A percentile compares a stretch with the other conserved stretches of the same genome.
phyloP scores from a whole-genome alignment of 2,888 invertebrate species.

The Ochropleura leucogaster region DNA sequence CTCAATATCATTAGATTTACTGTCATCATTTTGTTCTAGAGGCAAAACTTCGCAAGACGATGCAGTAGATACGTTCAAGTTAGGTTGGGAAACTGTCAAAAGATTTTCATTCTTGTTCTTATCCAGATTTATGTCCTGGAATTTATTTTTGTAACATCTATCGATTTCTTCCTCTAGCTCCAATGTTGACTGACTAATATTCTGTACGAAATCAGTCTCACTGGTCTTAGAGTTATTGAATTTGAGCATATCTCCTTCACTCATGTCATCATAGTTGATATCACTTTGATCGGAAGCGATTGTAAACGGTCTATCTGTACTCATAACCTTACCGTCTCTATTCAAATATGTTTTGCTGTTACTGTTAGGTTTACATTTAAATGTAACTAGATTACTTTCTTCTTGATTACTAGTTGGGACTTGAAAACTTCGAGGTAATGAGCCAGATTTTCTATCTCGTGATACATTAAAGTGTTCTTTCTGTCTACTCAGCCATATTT shows the following conservation, averaged over 20 bases:
- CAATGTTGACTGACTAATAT: constrained; percentile 87
- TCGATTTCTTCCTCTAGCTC: constrained; percentile 89
- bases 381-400: constrained; percentile 81
- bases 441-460: constrained; percentile 93
- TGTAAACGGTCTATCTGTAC: constrained; percentile 92
- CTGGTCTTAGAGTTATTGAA: constrained; percentile 82
- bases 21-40: constrained; percentile 81
- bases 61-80: constrained; percentile 88
- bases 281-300: constrained; percentile 94
- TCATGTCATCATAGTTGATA: constrained; percentile 92
- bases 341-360: constrained; percentile 90
- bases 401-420: constrained; percentile 90
- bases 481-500: constrained; percentile 93
- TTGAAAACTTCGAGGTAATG: constrained; percentile 95
- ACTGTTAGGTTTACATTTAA: constrained; percentile 85
- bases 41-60: constrained; percentile 90
- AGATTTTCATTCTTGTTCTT: constrained; percentile 82
- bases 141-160: constrained; percentile 88
- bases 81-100: constrained; percentile 82
- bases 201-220: constrained; percentile 80
- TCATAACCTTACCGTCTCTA: constrained; percentile 91
- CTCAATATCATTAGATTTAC: constrained; percentile 84
- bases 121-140: constrained; percentile 82
- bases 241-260: constrained; percentile 85
- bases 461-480: constrained; percentile 93